Evolutionary conservation across 2,797 vertebrate species (phyloP).

Genomic region (Prunella strophiata): DNA sequence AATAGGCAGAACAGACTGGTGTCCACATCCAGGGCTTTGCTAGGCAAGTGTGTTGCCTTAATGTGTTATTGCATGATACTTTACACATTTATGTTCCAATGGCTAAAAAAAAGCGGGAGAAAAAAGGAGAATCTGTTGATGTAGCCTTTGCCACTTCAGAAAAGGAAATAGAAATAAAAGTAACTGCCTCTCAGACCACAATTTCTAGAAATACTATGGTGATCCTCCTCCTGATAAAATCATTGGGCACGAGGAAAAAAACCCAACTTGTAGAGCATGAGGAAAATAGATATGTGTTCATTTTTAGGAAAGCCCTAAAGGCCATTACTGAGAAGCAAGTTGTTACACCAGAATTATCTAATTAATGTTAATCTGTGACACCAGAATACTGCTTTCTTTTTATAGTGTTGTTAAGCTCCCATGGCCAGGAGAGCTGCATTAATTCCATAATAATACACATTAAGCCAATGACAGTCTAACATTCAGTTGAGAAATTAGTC

Average conservation of each 20-base stretch:
- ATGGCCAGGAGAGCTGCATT: slow-evolving; percentile 17
- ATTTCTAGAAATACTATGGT: not conserved
- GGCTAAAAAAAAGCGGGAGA: not conserved
- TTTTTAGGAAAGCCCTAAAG: not conserved
- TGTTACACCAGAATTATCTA: not conserved
- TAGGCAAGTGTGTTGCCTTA: not conserved
- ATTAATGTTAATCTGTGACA: not conserved
- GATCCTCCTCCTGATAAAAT: not conserved
- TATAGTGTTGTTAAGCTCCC: not conserved
- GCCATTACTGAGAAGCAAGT: not conserved
- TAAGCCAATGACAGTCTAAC: not conserved
- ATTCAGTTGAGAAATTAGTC: slow-evolving; percentile 26
- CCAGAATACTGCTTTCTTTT: not conserved
- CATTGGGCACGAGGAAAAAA: not conserved
- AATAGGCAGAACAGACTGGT: not conserved
- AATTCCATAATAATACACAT: slow-evolving; percentile 27
- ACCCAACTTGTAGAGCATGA: fast-evolving
- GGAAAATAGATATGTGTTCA: not conserved
- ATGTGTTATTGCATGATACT: not conserved
- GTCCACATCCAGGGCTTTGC: not conserved
- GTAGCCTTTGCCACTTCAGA: not conserved
- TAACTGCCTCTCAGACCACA: not conserved
- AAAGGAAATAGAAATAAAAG: not conserved
- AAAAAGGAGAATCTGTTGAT: not conserved
- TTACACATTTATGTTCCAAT: not conserved